Evolutionary conservation across 2,888 invertebrate species (phyloP).

Genomic region (Limnephilus lunatus): DNA sequence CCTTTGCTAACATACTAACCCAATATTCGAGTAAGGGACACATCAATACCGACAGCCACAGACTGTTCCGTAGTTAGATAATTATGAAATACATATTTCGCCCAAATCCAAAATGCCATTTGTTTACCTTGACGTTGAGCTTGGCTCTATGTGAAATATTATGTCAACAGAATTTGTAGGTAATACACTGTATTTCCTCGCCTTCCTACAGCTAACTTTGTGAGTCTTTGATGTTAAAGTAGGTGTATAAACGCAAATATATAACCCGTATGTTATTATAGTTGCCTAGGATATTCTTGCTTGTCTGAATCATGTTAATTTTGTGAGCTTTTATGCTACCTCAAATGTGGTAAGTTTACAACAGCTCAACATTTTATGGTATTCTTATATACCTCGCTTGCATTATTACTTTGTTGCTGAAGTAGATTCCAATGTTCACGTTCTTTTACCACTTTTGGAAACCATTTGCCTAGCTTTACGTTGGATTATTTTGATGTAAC

Average conservation of each 20-base stretch:
- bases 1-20: background rate
- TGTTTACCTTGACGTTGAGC: background rate
- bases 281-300: background rate
- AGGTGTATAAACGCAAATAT: background rate
- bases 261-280: background rate
- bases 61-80: background rate
- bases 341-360: background rate
- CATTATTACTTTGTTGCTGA: background rate
- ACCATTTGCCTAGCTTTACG: background rate
- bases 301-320: background rate
- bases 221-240: background rate
- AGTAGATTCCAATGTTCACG: background rate
- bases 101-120: background rate
- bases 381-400: background rate
- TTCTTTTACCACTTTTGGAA: background rate
- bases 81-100: background rate
- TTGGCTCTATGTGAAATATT: background rate
- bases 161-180: background rate
- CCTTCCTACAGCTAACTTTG: background rate
- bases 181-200: background rate
- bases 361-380: background rate
- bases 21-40: background rate
- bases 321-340: background rate
- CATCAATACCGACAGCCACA: background rate
- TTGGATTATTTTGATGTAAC: background rate